Conservation (phyloP, 2,113 vertebrate genomes). For the Pelecanus crispus region DNA sequence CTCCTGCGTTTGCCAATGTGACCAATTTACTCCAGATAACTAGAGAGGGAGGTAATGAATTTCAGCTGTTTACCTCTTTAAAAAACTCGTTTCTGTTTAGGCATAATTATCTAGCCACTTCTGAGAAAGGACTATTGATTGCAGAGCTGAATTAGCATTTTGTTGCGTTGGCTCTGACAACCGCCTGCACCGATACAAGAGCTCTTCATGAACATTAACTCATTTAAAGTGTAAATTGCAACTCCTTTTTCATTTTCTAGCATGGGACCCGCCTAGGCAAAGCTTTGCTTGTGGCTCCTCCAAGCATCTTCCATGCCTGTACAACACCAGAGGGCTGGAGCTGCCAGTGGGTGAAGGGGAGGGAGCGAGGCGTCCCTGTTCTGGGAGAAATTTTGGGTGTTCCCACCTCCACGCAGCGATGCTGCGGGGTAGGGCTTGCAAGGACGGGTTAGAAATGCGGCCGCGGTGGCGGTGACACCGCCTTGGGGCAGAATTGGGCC, state of each 20-base stretch:
- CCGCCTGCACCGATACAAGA: neutral
- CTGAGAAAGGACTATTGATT: conserved; percentile 28
- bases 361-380: neutral
- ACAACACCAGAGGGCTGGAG: neutral
- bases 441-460: neutral
- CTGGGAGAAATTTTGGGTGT: neutral
- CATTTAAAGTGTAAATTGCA: neutral
- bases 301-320: fast-evolving
- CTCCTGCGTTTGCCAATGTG: neutral
- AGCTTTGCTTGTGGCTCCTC: neutral
- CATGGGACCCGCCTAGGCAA: neutral
- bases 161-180: neutral
- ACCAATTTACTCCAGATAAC: neutral
- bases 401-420: neutral
- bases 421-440: neutral
- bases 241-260: neutral
- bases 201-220: neutral
- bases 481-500: neutral
- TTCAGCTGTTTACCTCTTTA: conserved; percentile 7
- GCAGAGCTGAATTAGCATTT: conserved; percentile 24
- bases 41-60: neutral
- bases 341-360: neutral
- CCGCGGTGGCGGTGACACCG: neutral
- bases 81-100: neutral
- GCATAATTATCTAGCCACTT: neutral